Conservation (phyloP, 2,888 invertebrate species). For the Falcaria lacertinaria region DNA sequence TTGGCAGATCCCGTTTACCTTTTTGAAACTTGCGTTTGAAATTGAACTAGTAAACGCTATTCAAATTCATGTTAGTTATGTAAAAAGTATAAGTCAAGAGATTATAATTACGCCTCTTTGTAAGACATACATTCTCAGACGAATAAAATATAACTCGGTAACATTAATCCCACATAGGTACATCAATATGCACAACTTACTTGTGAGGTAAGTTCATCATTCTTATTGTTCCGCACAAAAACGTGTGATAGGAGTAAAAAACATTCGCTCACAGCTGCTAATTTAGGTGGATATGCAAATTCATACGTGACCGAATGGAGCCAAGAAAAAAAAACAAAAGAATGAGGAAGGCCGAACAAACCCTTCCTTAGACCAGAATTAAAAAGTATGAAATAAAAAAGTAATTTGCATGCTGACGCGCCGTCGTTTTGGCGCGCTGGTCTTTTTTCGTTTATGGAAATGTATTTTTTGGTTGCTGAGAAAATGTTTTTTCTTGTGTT, state of each 20-base stretch:
- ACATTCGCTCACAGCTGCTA: slow-evolving; percentile 57
- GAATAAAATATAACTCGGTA: slow-evolving; percentile 39
- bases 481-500: slow-evolving; percentile 68
- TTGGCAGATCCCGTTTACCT: too few species aligned
- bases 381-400: slow-evolving; percentile 64
- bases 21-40: too few species aligned
- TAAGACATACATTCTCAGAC: slow-evolving; percentile 22
- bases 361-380: slow-evolving; percentile 64
- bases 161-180: slow-evolving; percentile 37
- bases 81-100: too few species aligned
- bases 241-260: slow-evolving; percentile 72
- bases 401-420: slow-evolving; percentile 65
- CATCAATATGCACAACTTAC: slow-evolving; percentile 61
- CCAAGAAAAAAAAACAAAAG: slow-evolving; percentile 66
- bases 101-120: background rate
- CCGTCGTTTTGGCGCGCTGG: slow-evolving; percentile 29
- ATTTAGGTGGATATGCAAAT: slow-evolving; percentile 76
- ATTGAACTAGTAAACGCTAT: too few species aligned
- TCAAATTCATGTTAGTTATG: too few species aligned
- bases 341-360: slow-evolving; percentile 51
- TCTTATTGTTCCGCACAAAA: slow-evolving; percentile 56
- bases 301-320: slow-evolving; percentile 72
- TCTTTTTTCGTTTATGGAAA: slow-evolving; percentile 56
- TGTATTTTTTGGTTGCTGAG: slow-evolving; percentile 54
- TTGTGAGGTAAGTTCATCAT: slow-evolving; percentile 49